phyloP scores from a whole-genome alignment of 30 jellyfish, hydroid and myxozoan genomes.

The Pelagia noctiluca region DNA sequence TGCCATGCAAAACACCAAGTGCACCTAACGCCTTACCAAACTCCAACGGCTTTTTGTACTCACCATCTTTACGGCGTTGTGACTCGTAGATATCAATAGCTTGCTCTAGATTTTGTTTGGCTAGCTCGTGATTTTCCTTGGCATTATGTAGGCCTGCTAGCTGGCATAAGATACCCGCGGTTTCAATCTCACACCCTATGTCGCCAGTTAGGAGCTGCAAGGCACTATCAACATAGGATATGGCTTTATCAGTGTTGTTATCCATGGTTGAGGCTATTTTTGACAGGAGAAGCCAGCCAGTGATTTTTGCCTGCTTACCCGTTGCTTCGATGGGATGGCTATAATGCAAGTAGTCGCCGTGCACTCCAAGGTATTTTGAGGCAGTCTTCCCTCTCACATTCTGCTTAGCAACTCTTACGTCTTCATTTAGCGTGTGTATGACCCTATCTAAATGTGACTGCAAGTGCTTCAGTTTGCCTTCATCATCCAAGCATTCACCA shows the following conservation, averaged over 20 bases:
- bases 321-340: conserved; percentile 59
- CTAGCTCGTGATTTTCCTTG: conserved; percentile 65
- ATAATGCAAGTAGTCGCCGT: conserved; percentile 60
- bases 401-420: conserved; percentile 66
- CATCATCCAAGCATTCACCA: conserved; percentile 26
- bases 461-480: conserved; percentile 43
- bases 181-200: conserved; percentile 48
- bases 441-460: conserved; percentile 88
- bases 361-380: conserved; percentile 54
- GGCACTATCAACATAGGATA: conserved; percentile 53
- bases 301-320: conserved; percentile 50
- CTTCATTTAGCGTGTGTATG: conserved; percentile 70
- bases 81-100: conserved; percentile 91
- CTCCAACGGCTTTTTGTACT: conserved; percentile 88
- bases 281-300: conserved; percentile 65
- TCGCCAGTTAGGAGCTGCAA: conserved; percentile 47
- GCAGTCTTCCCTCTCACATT: conserved; percentile 72
- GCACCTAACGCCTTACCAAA: conserved; percentile 83
- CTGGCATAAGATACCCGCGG: conserved; percentile 72
- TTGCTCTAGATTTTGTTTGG: conserved; percentile 51
- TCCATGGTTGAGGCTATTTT: conserved; percentile 47
- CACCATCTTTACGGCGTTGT: conserved; percentile 91
- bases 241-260: conserved; percentile 65
- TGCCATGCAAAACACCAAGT: conserved; percentile 85
- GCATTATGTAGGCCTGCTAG: conserved; percentile 76